A percentile compares a stretch with the other conserved stretches of the same genome.
Evolutionary conservation across 1,140 invertebrate genomes (phyloP).

Genomic region (Eriosoma lanigerum): DNA sequence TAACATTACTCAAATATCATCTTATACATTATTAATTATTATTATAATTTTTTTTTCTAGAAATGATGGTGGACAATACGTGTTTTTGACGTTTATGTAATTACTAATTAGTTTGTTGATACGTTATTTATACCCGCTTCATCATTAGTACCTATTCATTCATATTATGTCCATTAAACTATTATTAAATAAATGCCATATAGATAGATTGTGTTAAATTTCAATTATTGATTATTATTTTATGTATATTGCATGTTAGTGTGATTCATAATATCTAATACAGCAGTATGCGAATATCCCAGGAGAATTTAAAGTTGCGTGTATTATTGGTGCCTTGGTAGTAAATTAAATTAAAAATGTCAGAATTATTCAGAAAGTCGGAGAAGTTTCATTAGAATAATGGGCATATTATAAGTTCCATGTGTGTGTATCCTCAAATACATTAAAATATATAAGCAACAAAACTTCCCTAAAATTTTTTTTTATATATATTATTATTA

Average conservation of each 20-base stretch:
- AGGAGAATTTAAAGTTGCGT: constrained; percentile 11
- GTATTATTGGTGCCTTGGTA: constrained; percentile 4
- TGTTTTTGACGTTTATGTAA: not conserved
- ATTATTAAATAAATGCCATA: not conserved
- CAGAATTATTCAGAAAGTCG: not conserved
- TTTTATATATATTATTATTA: not conserved
- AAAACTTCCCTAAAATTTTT: not conserved
- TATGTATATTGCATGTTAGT: not conserved
- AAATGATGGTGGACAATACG: not conserved
- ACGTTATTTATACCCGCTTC: not conserved
- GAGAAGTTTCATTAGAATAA: not conserved
- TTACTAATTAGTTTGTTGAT: not conserved
- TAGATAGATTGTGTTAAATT: not conserved
- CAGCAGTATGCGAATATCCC: not conserved
- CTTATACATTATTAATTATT: too few relatives aligned
- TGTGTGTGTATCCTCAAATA: not conserved
- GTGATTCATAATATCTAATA: not conserved
- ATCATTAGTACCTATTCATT: not conserved
- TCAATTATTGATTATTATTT: not conserved
- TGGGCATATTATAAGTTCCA: not conserved
- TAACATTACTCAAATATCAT: too few relatives aligned
- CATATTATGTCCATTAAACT: not conserved
- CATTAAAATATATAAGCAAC: not conserved
- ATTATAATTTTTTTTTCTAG: not conserved
- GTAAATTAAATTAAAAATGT: constrained; percentile 13